A percentile compares a stretch with the other conserved stretches of the same genome.
Conservation (phyloP, 2,888 invertebrate species). For the Sisyra nigra region DNA sequence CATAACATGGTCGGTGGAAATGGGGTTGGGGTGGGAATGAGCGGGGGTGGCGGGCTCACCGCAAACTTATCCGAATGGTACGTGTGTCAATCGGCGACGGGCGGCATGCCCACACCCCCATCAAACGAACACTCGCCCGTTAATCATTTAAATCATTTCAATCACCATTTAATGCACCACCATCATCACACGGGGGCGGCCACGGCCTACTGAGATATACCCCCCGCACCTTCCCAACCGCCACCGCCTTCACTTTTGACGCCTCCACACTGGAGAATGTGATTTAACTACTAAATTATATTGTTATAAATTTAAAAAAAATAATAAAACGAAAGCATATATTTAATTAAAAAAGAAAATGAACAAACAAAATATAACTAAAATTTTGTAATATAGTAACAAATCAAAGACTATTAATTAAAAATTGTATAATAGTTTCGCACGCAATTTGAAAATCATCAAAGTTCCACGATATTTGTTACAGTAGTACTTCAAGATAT, state of each 20-base stretch:
- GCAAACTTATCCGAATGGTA: constrained; percentile 67
- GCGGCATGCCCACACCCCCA: constrained; percentile 44
- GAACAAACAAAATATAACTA: neutral
- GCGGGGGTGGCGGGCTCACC: constrained; percentile 22
- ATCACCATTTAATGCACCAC: constrained; percentile 40
- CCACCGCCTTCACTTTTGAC: constrained; percentile 5
- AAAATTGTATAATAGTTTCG: no score
- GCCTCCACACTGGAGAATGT: constrained; percentile 8
- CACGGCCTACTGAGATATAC: constrained; percentile 49
- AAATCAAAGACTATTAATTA: no score
- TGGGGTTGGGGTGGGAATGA: constrained; percentile 13
- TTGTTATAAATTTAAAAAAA: neutral
- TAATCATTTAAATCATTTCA: constrained; percentile 32
- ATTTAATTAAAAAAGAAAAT: neutral
- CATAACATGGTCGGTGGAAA: neutral
- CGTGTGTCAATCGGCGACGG: constrained; percentile 54
- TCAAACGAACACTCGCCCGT: constrained; percentile 48
- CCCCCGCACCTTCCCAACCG: constrained; percentile 8
- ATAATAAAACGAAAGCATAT: neutral
- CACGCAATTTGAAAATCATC: no score
- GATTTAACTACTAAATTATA: neutral
- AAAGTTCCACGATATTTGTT: no score
- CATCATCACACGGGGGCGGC: constrained; percentile 42
- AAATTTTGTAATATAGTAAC: neutral
- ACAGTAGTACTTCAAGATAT: no score